These are phyloP conservation scores for Tenebrosternarchus preto DNA, from an alignment of 2,113 vertebrate species.

Conservation along the genomic window DNA sequence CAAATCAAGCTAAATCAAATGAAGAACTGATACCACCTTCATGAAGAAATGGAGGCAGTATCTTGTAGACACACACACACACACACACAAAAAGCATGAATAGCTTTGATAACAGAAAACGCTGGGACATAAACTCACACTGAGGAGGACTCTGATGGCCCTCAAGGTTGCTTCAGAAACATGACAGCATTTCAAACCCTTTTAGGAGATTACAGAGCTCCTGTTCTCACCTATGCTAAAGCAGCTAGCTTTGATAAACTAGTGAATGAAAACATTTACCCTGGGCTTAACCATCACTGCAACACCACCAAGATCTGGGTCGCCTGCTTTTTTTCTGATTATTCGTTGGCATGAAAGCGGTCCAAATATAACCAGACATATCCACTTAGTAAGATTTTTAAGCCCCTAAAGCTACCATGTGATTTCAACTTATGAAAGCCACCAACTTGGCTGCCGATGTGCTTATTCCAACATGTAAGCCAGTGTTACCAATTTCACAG, in stretches of 20 bases:
- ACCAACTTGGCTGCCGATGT: background rate
- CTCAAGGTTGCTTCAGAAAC: too few species aligned
- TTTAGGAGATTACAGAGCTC: background rate
- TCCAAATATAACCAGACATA: background rate
- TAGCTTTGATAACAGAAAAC: background rate
- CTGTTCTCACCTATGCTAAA: background rate
- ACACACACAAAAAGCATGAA: background rate
- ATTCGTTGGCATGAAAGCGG: background rate
- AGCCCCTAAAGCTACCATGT: background rate
- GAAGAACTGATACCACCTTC: background rate
- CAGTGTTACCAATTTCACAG: slow-evolving; percentile 24
- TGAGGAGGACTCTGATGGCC: too few species aligned
- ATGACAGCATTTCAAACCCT: too few species aligned
- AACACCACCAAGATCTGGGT: background rate
- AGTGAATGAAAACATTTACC: background rate
- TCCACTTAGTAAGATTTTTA: slow-evolving; percentile 1
- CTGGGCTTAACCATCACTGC: background rate
- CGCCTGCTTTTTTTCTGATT: slow-evolving; percentile 1
- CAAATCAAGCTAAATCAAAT: background rate
- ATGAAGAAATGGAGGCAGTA: background rate
- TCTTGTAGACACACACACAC: background rate
- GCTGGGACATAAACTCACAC: background rate
- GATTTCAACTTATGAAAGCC: slow-evolving; percentile 13
- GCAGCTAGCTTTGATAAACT: background rate
- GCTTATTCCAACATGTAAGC: slow-evolving; percentile 8